Evolutionary conservation across 2,888 invertebrate genomes (phyloP), one percentile per base, ranked within the genome.

Genomic region (Phortica okadai): DNA sequence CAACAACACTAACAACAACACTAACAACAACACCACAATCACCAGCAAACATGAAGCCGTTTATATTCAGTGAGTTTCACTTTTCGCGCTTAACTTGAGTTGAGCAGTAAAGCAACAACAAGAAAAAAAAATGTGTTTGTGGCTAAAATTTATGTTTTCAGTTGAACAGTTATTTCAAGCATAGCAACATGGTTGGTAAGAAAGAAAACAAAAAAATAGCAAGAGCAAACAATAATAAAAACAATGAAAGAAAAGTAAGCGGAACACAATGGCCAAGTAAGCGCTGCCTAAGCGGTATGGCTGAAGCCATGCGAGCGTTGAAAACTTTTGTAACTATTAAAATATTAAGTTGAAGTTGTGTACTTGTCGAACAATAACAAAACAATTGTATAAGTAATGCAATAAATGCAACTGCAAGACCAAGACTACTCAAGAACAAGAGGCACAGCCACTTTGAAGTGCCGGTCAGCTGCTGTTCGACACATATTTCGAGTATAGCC

Each of bases 301-400:
- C 59, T 16, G 59, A 14, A 59, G 16, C 6, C 6, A 59, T n/a
- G 33, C 25, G 25, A 62, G 62, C 16, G 25, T 16, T 62, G 73
- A 80, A 84, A 89, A 89, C 82, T 89, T 89, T 89, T 84, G 84
- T 84, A 89, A 88, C 89, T 89, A 89, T 89, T 89, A 88, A 89
- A 89, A 89, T 88, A 87, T 89, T 89, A 89, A 89, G 85, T 83
- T 80, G 82, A 85, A 81, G 78, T 70, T 54, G 54, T 50, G 70
- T 54, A 16, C 66, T 79, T 79, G 69, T 67, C 45, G 21, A 70
- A 67, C 70, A 82, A 59, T 75, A 78, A 69, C 72, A 76, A 74
- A 78, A 50, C 58, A 76, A 54, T 33, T 59, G 25, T 58, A 73
- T 59, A 42, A 76, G 33, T 33, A 77, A 76, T 79, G 83, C 84